These are phyloP conservation scores for Trichonephila clavipes DNA, from an alignment of 1,140 invertebrate species.

Conservation along the genomic window DNA sequence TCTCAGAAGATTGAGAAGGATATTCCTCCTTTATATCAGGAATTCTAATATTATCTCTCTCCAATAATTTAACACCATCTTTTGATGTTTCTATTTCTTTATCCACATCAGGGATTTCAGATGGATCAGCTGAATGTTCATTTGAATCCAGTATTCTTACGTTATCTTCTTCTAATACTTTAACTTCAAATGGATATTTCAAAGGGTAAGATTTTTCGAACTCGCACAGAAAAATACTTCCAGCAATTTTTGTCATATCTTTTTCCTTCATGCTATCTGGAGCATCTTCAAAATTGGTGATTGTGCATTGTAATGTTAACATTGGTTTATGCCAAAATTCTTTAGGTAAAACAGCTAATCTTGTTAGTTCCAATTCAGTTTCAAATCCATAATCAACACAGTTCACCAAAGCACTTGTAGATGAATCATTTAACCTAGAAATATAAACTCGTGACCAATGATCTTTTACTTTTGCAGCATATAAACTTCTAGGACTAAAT, in stretches of 20 bases:
- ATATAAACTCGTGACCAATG: slow-evolving; percentile 23
- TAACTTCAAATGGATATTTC: slow-evolving; percentile 9
- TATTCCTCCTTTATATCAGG: background rate
- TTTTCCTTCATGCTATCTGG: background rate
- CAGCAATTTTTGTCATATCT: background rate
- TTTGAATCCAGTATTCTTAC: background rate
- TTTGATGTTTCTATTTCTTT: background rate
- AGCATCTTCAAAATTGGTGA: slow-evolving; percentile 20
- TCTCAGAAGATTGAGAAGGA: background rate
- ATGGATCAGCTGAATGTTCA: background rate
- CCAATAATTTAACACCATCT: background rate
- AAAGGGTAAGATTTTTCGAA: background rate
- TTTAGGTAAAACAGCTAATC: slow-evolving; percentile 12
- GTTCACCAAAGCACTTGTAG: slow-evolving; percentile 27
- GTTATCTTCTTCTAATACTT: background rate
- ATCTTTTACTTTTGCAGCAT: slow-evolving; percentile 50
- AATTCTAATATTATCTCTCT: background rate
- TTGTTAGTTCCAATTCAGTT: background rate
- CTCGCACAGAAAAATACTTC: background rate
- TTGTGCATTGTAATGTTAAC: slow-evolving; percentile 7
- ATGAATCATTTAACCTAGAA: background rate
- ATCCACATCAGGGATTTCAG: background rate
- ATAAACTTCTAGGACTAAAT: slow-evolving; percentile 36
- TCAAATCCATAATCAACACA: slow-evolving; percentile 58
- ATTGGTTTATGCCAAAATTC: slow-evolving; percentile 44